These are phyloP conservation scores for Malacosoma neustria DNA, from an alignment of 2,888 invertebrate species.

Conservation along the genomic window DNA sequence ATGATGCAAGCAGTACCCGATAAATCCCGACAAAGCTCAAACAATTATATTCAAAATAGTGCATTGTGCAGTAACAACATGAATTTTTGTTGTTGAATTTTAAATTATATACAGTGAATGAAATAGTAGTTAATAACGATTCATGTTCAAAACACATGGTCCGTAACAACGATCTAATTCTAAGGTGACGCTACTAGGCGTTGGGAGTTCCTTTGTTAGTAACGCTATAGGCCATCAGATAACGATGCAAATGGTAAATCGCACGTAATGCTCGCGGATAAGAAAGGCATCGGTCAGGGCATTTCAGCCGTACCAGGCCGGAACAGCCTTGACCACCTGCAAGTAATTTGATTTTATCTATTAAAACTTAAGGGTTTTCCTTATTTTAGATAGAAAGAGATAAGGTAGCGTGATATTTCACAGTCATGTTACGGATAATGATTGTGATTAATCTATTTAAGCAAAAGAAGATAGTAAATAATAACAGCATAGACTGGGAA, in stretches of 20 bases:
- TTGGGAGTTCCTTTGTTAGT: constrained; percentile 42
- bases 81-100: no score
- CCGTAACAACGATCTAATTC: constrained; percentile 46
- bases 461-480: no score
- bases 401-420: no score
- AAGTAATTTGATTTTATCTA: constrained; percentile 42
- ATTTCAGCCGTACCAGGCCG: constrained; percentile 20
- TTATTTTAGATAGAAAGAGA: neutral
- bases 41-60: no score
- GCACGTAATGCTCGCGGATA: constrained; percentile 59
- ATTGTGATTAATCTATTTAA: no score
- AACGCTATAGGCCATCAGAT: constrained; percentile 56
- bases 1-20: no score
- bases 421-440: no score
- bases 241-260: constrained; percentile 55
- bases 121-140: no score
- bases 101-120: no score
- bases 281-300: constrained; percentile 36
- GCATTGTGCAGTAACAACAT: no score
- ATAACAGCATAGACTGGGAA: no score
- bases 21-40: no score
- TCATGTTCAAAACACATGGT: constrained; percentile 24
- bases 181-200: constrained; percentile 8
- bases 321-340: constrained; percentile 48
- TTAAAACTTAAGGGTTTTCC: neutral